phyloP scores from a whole-genome alignment of 1,140 invertebrate genomes.

The Hylaeus anthracinus region DNA sequence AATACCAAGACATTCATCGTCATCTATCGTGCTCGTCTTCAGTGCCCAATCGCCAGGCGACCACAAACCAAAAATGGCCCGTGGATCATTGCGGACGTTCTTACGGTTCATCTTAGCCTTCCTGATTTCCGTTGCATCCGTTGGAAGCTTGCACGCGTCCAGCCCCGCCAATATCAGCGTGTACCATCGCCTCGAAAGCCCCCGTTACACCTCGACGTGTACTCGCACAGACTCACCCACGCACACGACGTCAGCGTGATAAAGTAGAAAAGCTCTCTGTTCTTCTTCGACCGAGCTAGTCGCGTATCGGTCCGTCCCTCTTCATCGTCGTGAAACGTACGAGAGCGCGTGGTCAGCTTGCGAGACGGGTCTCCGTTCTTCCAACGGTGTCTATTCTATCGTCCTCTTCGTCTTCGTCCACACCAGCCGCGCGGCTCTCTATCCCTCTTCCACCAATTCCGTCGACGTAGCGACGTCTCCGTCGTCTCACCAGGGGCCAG shows the following conservation, averaged over 20 bases:
- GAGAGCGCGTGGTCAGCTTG: constrained; percentile 61
- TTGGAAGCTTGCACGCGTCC: constrained; percentile 10
- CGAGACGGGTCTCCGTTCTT: constrained; percentile 40
- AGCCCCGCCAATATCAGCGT: constrained; percentile 40
- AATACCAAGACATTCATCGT: too few relatives aligned
- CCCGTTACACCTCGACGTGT: constrained; percentile 54
- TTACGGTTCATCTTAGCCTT: not conserved
- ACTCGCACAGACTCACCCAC: constrained; percentile 46
- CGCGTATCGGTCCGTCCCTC: constrained; percentile 33
- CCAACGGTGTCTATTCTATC: constrained; percentile 39
- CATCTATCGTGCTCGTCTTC: too few relatives aligned
- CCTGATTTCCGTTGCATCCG: constrained; percentile 13
- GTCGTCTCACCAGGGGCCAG: constrained; percentile 55
- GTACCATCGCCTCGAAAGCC: constrained; percentile 44
- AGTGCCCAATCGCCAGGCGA: too few relatives aligned
- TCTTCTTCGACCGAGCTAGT: constrained; percentile 5
- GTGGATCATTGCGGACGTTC: not conserved
- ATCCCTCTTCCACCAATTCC: constrained; percentile 20
- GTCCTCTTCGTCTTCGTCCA: constrained; percentile 44
- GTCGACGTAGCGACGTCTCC: constrained; percentile 38
- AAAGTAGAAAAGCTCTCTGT: constrained; percentile 57
- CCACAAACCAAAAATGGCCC: not conserved
- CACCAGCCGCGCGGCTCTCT: constrained; percentile 5
- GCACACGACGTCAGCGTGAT: constrained; percentile 37
- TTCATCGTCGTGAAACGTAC: constrained; percentile 50